phyloP scores from a whole-genome alignment of 2,113 vertebrate species.

The Catharus minimus region DNA sequence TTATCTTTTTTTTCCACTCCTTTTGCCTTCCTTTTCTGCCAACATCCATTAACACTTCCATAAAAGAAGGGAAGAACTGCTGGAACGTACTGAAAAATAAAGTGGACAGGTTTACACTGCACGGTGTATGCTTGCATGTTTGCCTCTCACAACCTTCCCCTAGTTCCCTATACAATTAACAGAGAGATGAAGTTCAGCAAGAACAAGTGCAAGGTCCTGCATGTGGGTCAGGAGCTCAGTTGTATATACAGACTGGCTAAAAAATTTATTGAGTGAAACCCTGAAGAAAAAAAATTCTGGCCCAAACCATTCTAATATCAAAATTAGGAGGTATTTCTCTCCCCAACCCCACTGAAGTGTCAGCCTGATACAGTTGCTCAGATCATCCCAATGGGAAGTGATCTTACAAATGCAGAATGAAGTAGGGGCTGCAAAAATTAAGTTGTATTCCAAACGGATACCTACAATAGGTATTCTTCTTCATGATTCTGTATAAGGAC shows the following conservation, averaged over 20 bases:
- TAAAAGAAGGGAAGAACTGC: neutral
- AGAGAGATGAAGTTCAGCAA: neutral
- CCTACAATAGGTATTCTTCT: neutral
- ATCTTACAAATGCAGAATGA: neutral
- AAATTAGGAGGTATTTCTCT: neutral
- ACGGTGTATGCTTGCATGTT: neutral
- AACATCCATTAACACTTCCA: neutral
- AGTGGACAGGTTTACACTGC: neutral
- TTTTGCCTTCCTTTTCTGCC: neutral
- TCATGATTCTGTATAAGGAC: neutral
- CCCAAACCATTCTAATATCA: neutral
- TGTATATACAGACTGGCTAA: neutral
- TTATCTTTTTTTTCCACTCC: neutral
- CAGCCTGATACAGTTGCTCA: neutral
- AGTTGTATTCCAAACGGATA: neutral
- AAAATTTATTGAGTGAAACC: neutral
- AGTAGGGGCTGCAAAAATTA: neutral
- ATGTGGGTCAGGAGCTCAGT: rapidly evolving
- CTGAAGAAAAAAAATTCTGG: neutral
- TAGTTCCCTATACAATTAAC: neutral
- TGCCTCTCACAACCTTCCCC: neutral
- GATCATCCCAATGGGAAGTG: neutral
- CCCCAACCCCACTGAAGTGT: neutral
- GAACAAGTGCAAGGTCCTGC: neutral
- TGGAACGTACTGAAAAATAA: constrained; percentile 14